Percentiles rank a stretch among this genome's conserved stretches.
Conservation (phyloP, 2,113 vertebrate species). For the Amphiprion percula region DNA sequence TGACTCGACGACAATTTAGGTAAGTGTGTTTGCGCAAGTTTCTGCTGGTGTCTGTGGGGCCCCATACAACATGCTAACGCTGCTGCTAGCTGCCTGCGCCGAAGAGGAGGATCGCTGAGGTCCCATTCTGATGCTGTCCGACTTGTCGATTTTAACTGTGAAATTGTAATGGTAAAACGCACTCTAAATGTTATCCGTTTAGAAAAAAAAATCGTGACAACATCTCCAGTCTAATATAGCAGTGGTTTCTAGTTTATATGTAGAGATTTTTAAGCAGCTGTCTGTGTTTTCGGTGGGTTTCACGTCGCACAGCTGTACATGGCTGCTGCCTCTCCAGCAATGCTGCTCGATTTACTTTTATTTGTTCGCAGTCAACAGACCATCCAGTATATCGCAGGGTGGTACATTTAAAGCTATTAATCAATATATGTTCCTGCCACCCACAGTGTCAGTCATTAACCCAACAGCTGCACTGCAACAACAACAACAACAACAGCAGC, state of each 20-base stretch:
- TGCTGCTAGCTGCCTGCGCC: conserved; percentile 53
- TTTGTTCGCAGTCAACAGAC: not conserved
- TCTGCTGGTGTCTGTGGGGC: conserved; percentile 11
- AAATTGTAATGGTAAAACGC: rapidly evolving
- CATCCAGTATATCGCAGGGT: not conserved
- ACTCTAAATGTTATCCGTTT: rapidly evolving
- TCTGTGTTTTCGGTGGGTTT: conserved; percentile 18
- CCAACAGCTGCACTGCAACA: conserved; percentile 43
- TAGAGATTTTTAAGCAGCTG: conserved; percentile 15
- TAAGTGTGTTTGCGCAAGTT: conserved; percentile 60
- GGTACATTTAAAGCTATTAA: not conserved
- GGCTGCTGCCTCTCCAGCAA: not conserved
- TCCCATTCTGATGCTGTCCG: conserved; percentile 44
- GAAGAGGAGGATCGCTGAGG: not conserved
- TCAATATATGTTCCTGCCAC: not conserved
- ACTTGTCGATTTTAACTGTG: not conserved
- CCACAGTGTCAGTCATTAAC: not conserved
- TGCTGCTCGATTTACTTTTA: not conserved
- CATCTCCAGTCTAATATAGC: rapidly evolving
- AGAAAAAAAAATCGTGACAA: rapidly evolving
- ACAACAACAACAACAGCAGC: conserved; percentile 10
- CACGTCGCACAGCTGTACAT: conserved; percentile 34
- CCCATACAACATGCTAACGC: conserved; percentile 61
- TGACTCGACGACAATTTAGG: conserved; percentile 37
- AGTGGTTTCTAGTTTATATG: not conserved